Percentiles rank a stretch among this genome's conserved stretches.
These are phyloP conservation scores for Pseudolycoriella hygida DNA, from an alignment of 2,888 invertebrate species.

Conservation along the genomic window DNA sequence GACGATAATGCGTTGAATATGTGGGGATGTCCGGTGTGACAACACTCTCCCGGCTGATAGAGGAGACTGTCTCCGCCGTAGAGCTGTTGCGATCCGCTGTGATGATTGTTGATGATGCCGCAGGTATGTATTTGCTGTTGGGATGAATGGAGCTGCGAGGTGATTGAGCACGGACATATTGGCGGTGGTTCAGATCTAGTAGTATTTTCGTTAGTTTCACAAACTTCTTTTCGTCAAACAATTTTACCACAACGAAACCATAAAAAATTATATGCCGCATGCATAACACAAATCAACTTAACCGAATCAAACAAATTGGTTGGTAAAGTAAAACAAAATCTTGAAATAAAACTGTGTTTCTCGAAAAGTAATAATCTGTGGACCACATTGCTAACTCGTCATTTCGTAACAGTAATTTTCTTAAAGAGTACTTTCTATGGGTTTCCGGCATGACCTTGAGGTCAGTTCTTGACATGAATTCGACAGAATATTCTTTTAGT, in stretches of 20 bases:
- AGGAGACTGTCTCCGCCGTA: conserved; percentile 32
- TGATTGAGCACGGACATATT: conserved; percentile 27
- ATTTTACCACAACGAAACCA: background rate
- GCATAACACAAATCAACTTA: background rate
- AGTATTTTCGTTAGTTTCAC: background rate
- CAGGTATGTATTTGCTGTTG: conserved; percentile 20
- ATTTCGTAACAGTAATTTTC: too few relatives aligned
- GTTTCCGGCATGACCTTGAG: too few relatives aligned
- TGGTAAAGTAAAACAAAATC: conserved; percentile 1
- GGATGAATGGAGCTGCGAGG: conserved; percentile 9
- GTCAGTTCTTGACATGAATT: too few relatives aligned
- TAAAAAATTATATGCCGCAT: background rate
- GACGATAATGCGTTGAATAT: background rate
- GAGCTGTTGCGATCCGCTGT: conserved; percentile 31
- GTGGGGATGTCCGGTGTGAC: conserved; percentile 17
- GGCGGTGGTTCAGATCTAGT: conserved; percentile 26
- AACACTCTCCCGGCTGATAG: conserved; percentile 34
- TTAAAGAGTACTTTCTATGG: too few relatives aligned
- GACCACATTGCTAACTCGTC: too few relatives aligned
- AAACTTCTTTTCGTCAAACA: background rate
- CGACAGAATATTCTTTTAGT: too few relatives aligned
- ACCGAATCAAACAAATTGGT: background rate
- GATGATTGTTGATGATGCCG: conserved; percentile 20
- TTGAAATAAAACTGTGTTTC: too few relatives aligned
- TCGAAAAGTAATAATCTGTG: too few relatives aligned